Evolutionary conservation across 2,113 vertebrate species (phyloP), one percentile per base, ranked within the genome.

Genomic region (Empidonax alnorum): DNA sequence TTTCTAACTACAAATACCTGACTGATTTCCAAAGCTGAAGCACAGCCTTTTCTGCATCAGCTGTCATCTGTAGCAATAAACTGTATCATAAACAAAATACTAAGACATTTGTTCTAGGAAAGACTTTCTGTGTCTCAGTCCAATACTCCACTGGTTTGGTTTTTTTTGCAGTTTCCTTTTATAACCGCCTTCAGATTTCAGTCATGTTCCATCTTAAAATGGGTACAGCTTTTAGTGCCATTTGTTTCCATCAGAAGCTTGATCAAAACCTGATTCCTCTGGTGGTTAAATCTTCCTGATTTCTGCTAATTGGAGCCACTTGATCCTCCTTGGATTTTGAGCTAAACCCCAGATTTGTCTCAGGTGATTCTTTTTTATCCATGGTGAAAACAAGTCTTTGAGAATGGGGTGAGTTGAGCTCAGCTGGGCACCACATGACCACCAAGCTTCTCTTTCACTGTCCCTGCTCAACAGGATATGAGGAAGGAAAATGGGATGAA

Each of bases 381-480:
- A 46, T 11, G 2, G 9, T 61, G 52, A 44, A 74, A 46, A 46
- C 6, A 5, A n/a, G 17, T 68, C 20, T 50, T 74, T 74, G 74
- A 56, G 17, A 16, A 44, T 41, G 14, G 39, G 5, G 2, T 47
- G 20, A 63, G 10, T 11, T 88, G 59, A 58, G 24, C 11, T 68
- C 81, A 47, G 7, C 37, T 63, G 16, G 27, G 27, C 0, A 3
- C 4, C 4, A 28, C 7, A 7, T 31, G 22, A 9, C 6, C 7
- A 44, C 33, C 17, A 58, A n/a, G 10, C 7, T 37, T 33, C 10
- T 47, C 19, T 28, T 6, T 55, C 25, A 28, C 19, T 42, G 8
- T 15, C 3, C 4, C 1, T 14, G 2, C 30, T 90, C 22, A 46
- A 22, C 33, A 33, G 23, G 21, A 31, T 42, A 9, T 9, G 12